These are phyloP conservation scores for Equus quagga DNA, from an alignment of 2,113 vertebrate species.

Conservation along the genomic window DNA sequence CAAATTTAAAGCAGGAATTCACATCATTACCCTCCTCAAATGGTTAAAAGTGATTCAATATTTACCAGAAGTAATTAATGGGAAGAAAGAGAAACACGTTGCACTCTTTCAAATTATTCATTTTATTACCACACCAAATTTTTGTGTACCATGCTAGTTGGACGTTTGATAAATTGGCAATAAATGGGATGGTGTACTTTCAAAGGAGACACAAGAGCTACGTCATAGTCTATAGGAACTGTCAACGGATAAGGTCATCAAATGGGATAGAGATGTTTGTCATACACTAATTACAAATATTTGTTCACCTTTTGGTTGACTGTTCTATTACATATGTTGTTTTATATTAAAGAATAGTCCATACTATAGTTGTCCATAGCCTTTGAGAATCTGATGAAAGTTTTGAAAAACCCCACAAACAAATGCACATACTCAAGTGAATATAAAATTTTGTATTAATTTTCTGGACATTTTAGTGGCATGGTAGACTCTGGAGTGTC, in stretches of 20 bases:
- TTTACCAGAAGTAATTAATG: slow-evolving; percentile 28
- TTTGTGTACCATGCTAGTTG: background rate
- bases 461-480: background rate
- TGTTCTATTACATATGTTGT: background rate
- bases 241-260: background rate
- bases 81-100: background rate
- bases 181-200: background rate
- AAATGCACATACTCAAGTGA: background rate
- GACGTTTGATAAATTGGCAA: background rate
- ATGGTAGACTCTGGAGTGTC: background rate
- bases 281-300: background rate
- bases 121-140: background rate
- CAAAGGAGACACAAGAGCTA: background rate
- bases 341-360: background rate
- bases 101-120: background rate
- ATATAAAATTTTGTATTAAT: background rate
- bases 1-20: background rate
- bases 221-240: background rate
- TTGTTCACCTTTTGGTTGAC: background rate
- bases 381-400: background rate
- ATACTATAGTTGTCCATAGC: background rate
- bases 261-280: background rate
- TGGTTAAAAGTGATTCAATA: background rate
- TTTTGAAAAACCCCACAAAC: background rate
- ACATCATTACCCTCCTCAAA: background rate